Evolutionary conservation across 1,140 invertebrate genomes (phyloP).

Genomic region (Ceratosolen solmsi): DNA sequence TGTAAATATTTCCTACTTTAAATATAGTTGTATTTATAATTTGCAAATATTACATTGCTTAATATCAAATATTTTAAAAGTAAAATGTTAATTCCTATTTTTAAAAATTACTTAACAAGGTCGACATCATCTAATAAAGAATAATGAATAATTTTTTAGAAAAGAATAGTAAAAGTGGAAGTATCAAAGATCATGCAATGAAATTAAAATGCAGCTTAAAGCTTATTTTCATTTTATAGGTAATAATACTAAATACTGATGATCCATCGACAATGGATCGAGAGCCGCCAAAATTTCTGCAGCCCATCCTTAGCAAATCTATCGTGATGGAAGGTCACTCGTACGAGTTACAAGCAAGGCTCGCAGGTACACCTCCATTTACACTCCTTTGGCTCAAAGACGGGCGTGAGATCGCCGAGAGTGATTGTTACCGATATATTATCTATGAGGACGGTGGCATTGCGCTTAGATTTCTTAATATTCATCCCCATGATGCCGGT

Average conservation of each 20-base stretch:
- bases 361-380: slow-evolving; percentile 77
- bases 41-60: too few species aligned
- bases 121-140: too few species aligned
- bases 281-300: slow-evolving; percentile 72
- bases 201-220: too few species aligned
- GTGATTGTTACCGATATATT: slow-evolving; percentile 78
- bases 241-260: slow-evolving; percentile 58
- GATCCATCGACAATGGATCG: slow-evolving; percentile 60
- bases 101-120: too few species aligned
- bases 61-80: too few species aligned
- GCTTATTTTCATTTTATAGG: too few species aligned
- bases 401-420: slow-evolving; percentile 79
- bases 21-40: too few species aligned
- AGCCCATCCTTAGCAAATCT: slow-evolving; percentile 68
- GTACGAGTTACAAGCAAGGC: slow-evolving; percentile 74
- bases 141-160: too few species aligned
- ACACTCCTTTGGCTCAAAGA: slow-evolving; percentile 83
- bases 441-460: slow-evolving; percentile 77
- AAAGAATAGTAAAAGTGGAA: too few species aligned
- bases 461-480: slow-evolving; percentile 78
- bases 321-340: slow-evolving; percentile 77
- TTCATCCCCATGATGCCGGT: slow-evolving; percentile 81
- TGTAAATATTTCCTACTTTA: too few species aligned
- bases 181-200: too few species aligned
- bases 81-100: too few species aligned